These are phyloP conservation scores for Lamprotornis superbus DNA, from an alignment of 2,113 vertebrate genomes.

Conservation along the genomic window DNA sequence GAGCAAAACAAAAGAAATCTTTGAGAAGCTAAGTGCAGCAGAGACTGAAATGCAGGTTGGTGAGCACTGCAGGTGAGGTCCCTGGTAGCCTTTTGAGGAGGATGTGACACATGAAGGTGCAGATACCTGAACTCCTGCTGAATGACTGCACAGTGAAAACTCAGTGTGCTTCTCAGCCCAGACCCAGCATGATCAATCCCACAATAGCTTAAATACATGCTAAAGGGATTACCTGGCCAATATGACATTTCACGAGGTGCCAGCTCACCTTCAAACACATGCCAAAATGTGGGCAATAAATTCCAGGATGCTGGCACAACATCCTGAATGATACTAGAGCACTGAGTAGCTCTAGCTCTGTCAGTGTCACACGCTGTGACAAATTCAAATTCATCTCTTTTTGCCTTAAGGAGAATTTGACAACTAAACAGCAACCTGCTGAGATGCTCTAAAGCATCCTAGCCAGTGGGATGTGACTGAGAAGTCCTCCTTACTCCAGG, in stretches of 20 bases:
- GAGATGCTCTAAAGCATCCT: not conserved
- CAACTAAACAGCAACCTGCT: not conserved
- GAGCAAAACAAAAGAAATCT: not conserved
- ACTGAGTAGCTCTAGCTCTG: not conserved
- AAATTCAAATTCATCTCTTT: not conserved
- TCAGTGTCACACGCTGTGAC: not conserved
- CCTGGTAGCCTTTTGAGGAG: not conserved
- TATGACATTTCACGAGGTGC: fast-evolving
- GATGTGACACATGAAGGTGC: not conserved
- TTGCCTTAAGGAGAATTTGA: not conserved
- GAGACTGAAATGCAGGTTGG: not conserved
- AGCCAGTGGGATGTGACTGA: not conserved
- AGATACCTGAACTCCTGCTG: not conserved
- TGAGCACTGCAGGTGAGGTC: not conserved
- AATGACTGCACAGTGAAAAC: not conserved
- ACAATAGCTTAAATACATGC: not conserved
- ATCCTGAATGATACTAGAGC: not conserved
- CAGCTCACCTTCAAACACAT: not conserved
- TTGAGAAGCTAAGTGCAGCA: not conserved
- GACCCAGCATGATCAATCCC: not conserved
- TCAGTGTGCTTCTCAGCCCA: not conserved
- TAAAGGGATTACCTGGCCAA: not conserved
- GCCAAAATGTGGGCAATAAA: not conserved
- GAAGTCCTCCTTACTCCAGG: not conserved
- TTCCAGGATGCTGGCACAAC: not conserved